A percentile compares a stretch with the other conserved stretches of the same genome.
Conservation (phyloP, 2,888 invertebrate genomes). For the Andrena bicolor region DNA sequence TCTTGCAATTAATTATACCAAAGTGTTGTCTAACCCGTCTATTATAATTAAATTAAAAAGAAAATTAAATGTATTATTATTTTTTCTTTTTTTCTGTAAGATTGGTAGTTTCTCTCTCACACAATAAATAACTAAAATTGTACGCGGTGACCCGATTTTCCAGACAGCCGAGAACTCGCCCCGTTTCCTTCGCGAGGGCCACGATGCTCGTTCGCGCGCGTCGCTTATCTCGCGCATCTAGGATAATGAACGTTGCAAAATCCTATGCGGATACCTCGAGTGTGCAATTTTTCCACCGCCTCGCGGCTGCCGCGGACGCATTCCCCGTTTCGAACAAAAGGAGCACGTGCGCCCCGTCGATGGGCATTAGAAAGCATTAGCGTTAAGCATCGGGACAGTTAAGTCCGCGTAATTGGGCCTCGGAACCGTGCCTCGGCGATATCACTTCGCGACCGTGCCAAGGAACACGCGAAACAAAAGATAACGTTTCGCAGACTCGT, state of each 20-base stretch:
- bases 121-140: background rate
- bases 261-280: conserved; percentile 27
- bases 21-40: too few relatives aligned
- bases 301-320: background rate
- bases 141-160: conserved; percentile 2
- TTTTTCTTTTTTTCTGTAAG: too few relatives aligned
- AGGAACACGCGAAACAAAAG: background rate
- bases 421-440: conserved; percentile 27
- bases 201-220: conserved; percentile 16
- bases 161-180: background rate
- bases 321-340: conserved; percentile 32
- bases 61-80: too few relatives aligned
- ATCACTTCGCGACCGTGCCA: conserved; percentile 1
- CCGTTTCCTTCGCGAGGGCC: background rate
- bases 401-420: conserved; percentile 55
- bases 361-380: conserved; percentile 65
- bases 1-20: too few relatives aligned
- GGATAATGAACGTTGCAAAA: conserved; percentile 57
- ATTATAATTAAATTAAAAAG: too few relatives aligned
- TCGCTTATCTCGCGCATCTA: conserved; percentile 39
- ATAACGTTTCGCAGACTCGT: background rate
- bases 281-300: conserved; percentile 34
- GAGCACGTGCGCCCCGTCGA: conserved; percentile 40
- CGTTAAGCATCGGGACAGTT: conserved; percentile 37
- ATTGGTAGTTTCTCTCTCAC: too few relatives aligned